Percentiles rank a stretch among this genome's conserved stretches.
These are phyloP conservation scores for Neolamprologus longior DNA, from an alignment of 2,113 vertebrate genomes.

Conservation along the genomic window DNA sequence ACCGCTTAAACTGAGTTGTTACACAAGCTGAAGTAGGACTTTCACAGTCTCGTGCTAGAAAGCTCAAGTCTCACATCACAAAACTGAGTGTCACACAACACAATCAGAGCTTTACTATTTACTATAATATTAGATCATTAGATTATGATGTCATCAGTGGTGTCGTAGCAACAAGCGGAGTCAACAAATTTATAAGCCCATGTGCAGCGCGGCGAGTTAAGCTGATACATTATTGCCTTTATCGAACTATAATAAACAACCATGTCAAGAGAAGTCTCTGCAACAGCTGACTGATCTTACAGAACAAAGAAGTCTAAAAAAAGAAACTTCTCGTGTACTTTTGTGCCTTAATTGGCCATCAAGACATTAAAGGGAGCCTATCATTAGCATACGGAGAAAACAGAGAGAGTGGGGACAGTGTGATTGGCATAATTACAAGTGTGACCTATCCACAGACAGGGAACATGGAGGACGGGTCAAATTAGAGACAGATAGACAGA, in stretches of 20 bases:
- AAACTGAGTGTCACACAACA: not conserved
- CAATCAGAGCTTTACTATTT: not conserved
- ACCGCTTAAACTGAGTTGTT: fast-evolving
- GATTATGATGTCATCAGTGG: not conserved
- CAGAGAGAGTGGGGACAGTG: not conserved
- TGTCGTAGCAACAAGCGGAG: not conserved
- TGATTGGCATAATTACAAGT: slow-evolving; percentile 55
- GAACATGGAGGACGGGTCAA: slow-evolving; percentile 40
- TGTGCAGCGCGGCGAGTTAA: not conserved
- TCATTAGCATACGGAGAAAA: slow-evolving; percentile 42
- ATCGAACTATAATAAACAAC: not conserved
- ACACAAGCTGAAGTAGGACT: not conserved
- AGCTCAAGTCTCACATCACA: not conserved
- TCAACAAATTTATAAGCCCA: not conserved
- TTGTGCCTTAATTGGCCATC: slow-evolving; percentile 50
- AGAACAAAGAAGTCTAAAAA: slow-evolving; percentile 8
- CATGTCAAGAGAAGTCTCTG: not conserved
- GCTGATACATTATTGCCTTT: not conserved
- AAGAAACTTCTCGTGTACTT: not conserved
- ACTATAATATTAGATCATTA: not conserved
- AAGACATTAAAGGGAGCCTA: slow-evolving; percentile 15
- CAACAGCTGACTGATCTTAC: not conserved
- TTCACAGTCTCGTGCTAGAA: not conserved
- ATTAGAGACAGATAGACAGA: slow-evolving; percentile 25
- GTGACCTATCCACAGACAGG: slow-evolving; percentile 57